phyloP scores from a whole-genome alignment of 2,888 invertebrate species.

The Meloe dianella region DNA sequence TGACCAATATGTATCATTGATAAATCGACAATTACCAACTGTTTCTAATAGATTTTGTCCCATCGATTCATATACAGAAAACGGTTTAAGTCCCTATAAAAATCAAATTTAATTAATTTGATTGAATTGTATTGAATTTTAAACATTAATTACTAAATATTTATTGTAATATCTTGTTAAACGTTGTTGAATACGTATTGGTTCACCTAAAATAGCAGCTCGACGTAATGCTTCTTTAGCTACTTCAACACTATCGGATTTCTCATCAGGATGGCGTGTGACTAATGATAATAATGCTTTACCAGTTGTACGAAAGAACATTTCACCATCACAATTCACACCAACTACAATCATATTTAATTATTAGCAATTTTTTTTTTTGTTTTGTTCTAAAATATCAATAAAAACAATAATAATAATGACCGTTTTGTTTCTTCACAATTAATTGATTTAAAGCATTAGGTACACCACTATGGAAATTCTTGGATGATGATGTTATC shows the following conservation, averaged over 20 bases:
- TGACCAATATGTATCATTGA: slow-evolving; percentile 73
- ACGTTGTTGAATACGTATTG: slow-evolving; percentile 69
- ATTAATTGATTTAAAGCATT: slow-evolving; percentile 55
- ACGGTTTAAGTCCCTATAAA: slow-evolving; percentile 74
- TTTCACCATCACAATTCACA: slow-evolving; percentile 68
- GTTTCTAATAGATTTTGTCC: slow-evolving; percentile 71
- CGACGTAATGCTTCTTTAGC: slow-evolving; percentile 71
- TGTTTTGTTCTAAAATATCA: too few species aligned
- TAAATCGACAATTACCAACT: slow-evolving; percentile 70
- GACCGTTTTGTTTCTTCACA: slow-evolving; percentile 54
- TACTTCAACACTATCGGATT: slow-evolving; percentile 68
- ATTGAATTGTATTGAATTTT: too few species aligned
- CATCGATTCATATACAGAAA: slow-evolving; percentile 73
- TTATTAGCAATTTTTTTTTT: too few species aligned
- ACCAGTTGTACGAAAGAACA: slow-evolving; percentile 72
- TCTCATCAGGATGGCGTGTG: slow-evolving; percentile 64
- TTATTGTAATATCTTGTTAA: slow-evolving; percentile 74
- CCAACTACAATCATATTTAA: slow-evolving; percentile 39
- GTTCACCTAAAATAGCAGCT: slow-evolving; percentile 69
- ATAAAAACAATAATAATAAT: slow-evolving; percentile 6
- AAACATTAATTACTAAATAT: slow-evolving; percentile 66
- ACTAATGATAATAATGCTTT: slow-evolving; percentile 72
- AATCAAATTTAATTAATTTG: too few species aligned
- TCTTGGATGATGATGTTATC: slow-evolving; percentile 49
- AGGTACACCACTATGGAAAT: slow-evolving; percentile 55